Evolutionary conservation across 2,797 vertebrate genomes (phyloP).

Genomic region (Anolis apletophallus): DNA sequence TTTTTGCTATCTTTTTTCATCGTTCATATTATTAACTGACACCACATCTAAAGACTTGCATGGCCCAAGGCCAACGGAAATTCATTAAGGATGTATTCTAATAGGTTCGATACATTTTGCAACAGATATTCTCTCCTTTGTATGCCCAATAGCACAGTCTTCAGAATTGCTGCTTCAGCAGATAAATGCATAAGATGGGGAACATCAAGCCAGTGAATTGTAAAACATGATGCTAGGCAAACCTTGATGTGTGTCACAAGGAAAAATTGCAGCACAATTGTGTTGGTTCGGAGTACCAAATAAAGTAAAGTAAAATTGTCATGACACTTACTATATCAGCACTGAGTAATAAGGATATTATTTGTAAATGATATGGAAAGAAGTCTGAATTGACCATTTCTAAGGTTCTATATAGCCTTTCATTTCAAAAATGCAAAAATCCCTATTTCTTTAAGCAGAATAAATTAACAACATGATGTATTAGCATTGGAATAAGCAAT

Average conservation of each 20-base stretch:
- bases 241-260: not conserved
- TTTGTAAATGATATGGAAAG: not conserved
- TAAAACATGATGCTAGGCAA: not conserved
- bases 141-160: not conserved
- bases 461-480: not conserved
- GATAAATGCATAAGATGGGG: not conserved
- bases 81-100: not conserved
- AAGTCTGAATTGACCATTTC: too few relatives aligned
- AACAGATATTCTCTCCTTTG: not conserved
- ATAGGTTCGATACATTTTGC: not conserved
- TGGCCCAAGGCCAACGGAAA: not conserved
- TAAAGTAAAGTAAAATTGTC: not conserved
- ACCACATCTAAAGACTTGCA: not conserved
- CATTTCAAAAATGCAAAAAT: not conserved
- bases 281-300: not conserved
- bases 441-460: not conserved
- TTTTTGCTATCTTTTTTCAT: not conserved
- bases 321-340: not conserved
- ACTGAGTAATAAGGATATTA: not conserved
- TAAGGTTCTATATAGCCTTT: not conserved
- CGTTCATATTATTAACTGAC: not conserved
- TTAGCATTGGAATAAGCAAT: not conserved
- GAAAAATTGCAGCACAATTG: not conserved
- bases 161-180: constrained; percentile 13
- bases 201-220: constrained; percentile 7